Conservation (phyloP, 2,888 invertebrate species). For the Junonia oenone region DNA sequence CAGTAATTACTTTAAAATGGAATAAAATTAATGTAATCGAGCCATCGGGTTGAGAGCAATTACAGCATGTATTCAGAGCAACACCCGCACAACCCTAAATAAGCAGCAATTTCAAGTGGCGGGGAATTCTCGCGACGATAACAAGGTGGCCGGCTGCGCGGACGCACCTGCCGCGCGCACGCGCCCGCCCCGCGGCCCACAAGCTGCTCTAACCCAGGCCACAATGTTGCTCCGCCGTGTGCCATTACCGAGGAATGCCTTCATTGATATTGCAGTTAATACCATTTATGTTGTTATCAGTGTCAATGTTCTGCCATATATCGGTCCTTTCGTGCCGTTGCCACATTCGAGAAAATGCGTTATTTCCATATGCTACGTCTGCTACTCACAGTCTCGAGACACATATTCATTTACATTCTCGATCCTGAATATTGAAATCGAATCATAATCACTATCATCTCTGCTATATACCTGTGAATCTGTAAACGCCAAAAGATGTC, state of each 20-base stretch:
- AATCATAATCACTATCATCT: neutral
- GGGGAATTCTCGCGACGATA: slow-evolving; percentile 54
- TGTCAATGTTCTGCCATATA: slow-evolving; percentile 36
- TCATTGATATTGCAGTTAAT: slow-evolving; percentile 36
- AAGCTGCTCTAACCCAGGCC: slow-evolving; percentile 29
- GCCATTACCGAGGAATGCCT: slow-evolving; percentile 34
- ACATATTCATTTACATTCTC: slow-evolving; percentile 10
- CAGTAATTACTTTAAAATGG: slow-evolving; percentile 30
- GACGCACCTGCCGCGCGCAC: slow-evolving; percentile 59
- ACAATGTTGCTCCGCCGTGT: slow-evolving; percentile 29
- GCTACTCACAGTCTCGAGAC: neutral
- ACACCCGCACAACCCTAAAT: slow-evolving; percentile 43
- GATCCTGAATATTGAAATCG: slow-evolving; percentile 5
- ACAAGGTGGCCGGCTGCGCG: slow-evolving; percentile 62
- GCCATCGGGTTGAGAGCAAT: slow-evolving; percentile 29
- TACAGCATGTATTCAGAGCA: slow-evolving; percentile 30
- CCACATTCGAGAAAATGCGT: neutral
- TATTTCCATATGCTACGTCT: neutral
- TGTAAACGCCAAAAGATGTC: too few species aligned
- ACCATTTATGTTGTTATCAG: slow-evolving; percentile 33
- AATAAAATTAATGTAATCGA: slow-evolving; percentile 31
- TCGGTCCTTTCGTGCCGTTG: slow-evolving; percentile 23
- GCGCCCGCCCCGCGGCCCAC: slow-evolving; percentile 36
- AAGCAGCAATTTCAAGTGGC: slow-evolving; percentile 56
- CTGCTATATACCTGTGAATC: too few species aligned